Evolutionary conservation across 2,888 invertebrate species (phyloP).

Genomic region (Galerucella nymphaeae): DNA sequence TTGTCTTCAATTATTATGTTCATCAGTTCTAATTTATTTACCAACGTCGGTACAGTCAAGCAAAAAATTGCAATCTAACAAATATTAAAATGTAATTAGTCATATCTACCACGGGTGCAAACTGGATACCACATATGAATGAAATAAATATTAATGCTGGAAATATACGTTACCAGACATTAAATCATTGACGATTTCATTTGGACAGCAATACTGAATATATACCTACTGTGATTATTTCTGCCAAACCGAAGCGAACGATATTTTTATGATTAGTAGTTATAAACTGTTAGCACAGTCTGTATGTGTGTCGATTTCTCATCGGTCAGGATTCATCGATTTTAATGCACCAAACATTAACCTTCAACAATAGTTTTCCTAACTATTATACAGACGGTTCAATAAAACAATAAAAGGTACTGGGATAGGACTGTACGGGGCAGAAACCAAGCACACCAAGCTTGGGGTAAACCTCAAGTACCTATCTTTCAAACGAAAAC

Average conservation of each 20-base stretch:
- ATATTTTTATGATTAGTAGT: conserved; percentile 38
- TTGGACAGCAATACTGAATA: conserved; percentile 29
- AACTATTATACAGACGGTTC: too few species aligned
- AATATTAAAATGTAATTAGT: conserved; percentile 6
- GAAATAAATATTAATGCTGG: conserved; percentile 13
- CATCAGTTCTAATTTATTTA: too few species aligned
- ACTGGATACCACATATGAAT: conserved; percentile 6
- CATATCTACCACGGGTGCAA: neutral
- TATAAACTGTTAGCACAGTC: conserved; percentile 28
- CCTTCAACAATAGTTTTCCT: too few species aligned
- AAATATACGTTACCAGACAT: conserved; percentile 19
- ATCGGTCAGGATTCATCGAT: neutral
- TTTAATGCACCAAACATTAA: too few species aligned
- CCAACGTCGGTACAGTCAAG: too few species aligned
- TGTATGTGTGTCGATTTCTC: neutral
- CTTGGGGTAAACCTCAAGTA: too few species aligned
- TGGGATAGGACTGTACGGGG: too few species aligned
- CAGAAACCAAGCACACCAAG: too few species aligned
- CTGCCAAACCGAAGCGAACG: conserved; percentile 27
- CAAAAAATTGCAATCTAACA: too few species aligned
- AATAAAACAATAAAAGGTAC: too few species aligned
- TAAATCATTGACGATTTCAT: conserved; percentile 32
- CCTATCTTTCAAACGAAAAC: too few species aligned
- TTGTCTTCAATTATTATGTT: too few species aligned
- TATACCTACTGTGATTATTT: conserved; percentile 32